A percentile compares a stretch with the other conserved stretches of the same genome.
These are phyloP conservation scores for Argya squamiceps DNA, from an alignment of 2,797 vertebrate species.

Conservation along the genomic window DNA sequence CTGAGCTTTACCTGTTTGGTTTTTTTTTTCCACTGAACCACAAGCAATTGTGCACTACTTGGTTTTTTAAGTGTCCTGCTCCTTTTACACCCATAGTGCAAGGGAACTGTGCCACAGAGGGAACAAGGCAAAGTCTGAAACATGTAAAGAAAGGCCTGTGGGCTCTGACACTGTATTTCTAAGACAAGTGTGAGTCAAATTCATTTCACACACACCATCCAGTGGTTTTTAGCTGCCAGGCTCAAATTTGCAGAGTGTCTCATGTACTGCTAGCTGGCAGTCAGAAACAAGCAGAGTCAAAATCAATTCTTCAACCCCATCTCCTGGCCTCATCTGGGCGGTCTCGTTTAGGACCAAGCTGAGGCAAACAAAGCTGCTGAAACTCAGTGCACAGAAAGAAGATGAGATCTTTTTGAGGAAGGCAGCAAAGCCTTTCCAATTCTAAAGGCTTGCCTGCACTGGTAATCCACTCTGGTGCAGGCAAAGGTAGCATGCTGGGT, in stretches of 20 bases:
- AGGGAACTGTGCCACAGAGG: background rate
- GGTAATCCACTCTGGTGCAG: background rate
- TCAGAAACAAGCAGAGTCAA: background rate
- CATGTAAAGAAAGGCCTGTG: background rate
- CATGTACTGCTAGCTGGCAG: background rate
- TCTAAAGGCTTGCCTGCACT: background rate
- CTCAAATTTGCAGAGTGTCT: background rate
- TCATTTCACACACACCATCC: background rate
- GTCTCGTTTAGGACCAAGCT: background rate
- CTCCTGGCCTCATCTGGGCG: conserved; percentile 6
- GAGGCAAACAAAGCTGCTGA: background rate
- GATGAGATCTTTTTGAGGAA: background rate
- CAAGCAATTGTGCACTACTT: background rate
- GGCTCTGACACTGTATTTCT: background rate
- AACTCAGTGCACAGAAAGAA: background rate
- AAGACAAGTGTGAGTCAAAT: background rate
- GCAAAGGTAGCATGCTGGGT: background rate
- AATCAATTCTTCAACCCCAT: conserved; percentile 20
- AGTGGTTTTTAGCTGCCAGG: background rate
- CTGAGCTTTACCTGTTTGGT: accelerated
- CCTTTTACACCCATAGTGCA: accelerated
- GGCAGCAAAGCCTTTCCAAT: background rate
- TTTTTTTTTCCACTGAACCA: background rate
- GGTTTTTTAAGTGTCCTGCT: background rate
- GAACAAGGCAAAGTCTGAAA: background rate